phyloP scores from a whole-genome alignment of 2,113 vertebrate genomes.

The Corapipo altera region DNA sequence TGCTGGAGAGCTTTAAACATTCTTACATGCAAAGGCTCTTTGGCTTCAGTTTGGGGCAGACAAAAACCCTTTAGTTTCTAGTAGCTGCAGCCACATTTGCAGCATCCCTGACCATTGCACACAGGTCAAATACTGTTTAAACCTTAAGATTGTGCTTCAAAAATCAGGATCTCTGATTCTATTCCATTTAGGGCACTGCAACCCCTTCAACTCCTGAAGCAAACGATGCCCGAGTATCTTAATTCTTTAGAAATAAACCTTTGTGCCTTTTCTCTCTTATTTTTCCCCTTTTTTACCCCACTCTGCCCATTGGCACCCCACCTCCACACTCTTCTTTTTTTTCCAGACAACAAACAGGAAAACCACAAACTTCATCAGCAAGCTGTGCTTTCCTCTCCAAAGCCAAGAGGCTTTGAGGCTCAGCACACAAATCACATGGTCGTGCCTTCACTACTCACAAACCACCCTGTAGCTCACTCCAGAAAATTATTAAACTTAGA shows the following conservation, averaged over 20 bases:
- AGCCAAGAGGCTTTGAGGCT: background rate
- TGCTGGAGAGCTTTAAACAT: conserved; percentile 39
- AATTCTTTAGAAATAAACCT: background rate
- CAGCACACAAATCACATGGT: conserved; percentile 20
- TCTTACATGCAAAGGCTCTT: background rate
- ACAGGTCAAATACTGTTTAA: background rate
- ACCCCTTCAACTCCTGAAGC: background rate
- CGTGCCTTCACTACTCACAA: background rate
- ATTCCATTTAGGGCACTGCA: background rate
- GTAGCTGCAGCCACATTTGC: background rate
- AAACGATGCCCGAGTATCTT: background rate
- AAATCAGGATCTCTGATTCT: background rate
- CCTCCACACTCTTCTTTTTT: background rate
- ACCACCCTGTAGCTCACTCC: background rate
- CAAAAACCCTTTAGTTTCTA: background rate
- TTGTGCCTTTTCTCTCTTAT: background rate
- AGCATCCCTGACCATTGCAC: background rate
- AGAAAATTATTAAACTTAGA: background rate
- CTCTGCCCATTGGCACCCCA: background rate
- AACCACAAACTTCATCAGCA: conserved; percentile 56
- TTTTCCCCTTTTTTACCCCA: background rate
- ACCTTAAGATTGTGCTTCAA: background rate
- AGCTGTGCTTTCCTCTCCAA: background rate
- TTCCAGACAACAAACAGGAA: conserved; percentile 49
- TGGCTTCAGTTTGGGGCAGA: background rate